phyloP scores from a whole-genome alignment of 1,140 invertebrate species.

The Habropoda laboriosa region DNA sequence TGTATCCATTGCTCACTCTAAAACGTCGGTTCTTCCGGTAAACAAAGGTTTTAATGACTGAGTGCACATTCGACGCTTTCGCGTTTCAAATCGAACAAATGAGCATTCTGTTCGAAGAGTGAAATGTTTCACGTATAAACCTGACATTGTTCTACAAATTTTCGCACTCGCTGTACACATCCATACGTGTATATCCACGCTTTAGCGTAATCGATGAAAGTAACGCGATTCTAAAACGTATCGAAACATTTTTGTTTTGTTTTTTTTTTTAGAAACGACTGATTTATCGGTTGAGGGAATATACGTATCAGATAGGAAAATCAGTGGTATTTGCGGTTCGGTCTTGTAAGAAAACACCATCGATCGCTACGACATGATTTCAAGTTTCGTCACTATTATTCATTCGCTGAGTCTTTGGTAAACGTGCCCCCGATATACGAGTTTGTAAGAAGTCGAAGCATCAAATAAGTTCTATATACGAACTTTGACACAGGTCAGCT shows the following conservation, averaged over 20 bases:
- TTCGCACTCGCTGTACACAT: too few relatives aligned
- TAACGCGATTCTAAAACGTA: too few relatives aligned
- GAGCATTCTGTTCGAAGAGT: background rate
- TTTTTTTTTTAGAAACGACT: too few relatives aligned
- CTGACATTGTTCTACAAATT: background rate
- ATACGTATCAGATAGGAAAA: too few relatives aligned
- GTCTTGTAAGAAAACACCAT: conserved; percentile 27
- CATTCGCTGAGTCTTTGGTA: conserved; percentile 15
- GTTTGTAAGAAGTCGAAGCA: conserved; percentile 31
- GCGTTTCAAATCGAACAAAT: conserved; percentile 28
- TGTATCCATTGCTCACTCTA: conserved; percentile 52
- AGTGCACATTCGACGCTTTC: background rate
- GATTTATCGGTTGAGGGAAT: too few relatives aligned
- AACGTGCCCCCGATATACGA: conserved; percentile 33
- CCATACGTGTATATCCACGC: too few relatives aligned
- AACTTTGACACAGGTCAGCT: conserved; percentile 42
- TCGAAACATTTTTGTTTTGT: too few relatives aligned
- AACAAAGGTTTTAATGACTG: conserved; percentile 62
- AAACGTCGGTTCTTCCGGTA: conserved; percentile 54
- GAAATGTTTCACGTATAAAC: background rate
- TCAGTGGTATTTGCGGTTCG: background rate
- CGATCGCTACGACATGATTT: conserved; percentile 41
- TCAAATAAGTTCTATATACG: conserved; percentile 37
- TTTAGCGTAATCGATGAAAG: too few relatives aligned
- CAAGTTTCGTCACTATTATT: conserved; percentile 44